Conservation (phyloP, 2,797 vertebrate species). For the Telmatherina bonti region DNA sequence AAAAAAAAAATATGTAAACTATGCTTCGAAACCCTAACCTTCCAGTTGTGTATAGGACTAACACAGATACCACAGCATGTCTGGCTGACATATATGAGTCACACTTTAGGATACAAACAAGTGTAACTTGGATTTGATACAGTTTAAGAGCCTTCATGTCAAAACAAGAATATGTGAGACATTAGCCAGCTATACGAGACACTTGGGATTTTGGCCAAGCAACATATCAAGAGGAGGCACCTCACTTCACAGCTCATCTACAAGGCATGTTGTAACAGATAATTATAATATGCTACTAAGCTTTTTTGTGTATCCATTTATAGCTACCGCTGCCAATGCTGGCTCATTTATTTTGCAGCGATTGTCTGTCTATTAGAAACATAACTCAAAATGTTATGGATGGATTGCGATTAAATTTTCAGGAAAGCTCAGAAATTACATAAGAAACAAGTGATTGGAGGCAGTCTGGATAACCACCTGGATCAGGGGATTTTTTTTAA, state of each 20-base stretch:
- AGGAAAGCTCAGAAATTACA: no score
- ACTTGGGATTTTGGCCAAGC: constrained; percentile 1
- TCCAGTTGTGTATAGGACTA: background rate
- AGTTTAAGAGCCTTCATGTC: background rate
- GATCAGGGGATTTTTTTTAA: no score
- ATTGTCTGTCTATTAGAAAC: no score
- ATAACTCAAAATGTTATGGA: no score
- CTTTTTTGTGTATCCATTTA: constrained; percentile 18
- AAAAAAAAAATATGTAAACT: no score
- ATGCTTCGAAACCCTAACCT: no score
- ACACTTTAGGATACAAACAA: constrained; percentile 2
- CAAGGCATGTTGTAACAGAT: constrained; percentile 9
- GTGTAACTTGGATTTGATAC: background rate
- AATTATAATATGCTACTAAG: constrained; percentile 19
- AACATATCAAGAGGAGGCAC: constrained; percentile 29
- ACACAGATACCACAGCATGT: background rate
- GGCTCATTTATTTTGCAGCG: no score
- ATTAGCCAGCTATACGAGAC: background rate
- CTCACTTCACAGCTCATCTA: constrained; percentile 13
- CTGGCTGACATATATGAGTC: constrained; percentile 6
- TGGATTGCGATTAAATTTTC: no score
- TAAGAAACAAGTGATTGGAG: no score
- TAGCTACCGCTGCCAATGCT: no score
- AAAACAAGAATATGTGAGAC: constrained; percentile 23
- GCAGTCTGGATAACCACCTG: no score